These are phyloP conservation scores for Rhinella marina DNA, from an alignment of 2,797 vertebrate genomes.

Conservation along the genomic window DNA sequence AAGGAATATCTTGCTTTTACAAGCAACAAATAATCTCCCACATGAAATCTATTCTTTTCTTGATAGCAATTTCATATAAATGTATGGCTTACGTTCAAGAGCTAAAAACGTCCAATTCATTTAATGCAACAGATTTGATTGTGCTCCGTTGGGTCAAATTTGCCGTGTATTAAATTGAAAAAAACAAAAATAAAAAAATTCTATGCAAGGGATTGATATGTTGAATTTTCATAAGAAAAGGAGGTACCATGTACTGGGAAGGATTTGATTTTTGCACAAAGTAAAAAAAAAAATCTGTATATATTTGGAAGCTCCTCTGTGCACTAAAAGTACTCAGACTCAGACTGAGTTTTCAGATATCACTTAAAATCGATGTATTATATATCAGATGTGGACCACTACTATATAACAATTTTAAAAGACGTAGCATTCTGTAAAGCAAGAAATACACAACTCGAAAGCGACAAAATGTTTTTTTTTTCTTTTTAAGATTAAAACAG, in stretches of 20 bases:
- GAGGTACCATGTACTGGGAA: not conserved
- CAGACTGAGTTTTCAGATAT: not conserved
- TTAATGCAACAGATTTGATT: slow-evolving; percentile 25
- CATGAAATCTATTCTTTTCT: slow-evolving; percentile 57
- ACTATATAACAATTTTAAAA: no score
- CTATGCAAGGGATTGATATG: not conserved
- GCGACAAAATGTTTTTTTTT: no score
- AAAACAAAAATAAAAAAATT: slow-evolving; percentile 2
- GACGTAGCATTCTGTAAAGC: no score
- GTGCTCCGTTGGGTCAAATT: slow-evolving; percentile 4
- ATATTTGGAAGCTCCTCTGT: not conserved
- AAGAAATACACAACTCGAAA: no score
- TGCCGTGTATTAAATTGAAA: not conserved
- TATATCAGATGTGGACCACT: not conserved
- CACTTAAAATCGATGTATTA: not conserved
- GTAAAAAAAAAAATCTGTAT: not conserved
- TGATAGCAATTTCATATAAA: slow-evolving; percentile 53
- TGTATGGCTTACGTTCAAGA: slow-evolving; percentile 48
- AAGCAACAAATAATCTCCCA: slow-evolving; percentile 62
- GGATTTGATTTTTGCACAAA: slow-evolving; percentile 1
- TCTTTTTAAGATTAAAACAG: no score
- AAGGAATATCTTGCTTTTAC: slow-evolving; percentile 60
- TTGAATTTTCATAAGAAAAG: not conserved
- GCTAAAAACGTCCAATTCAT: slow-evolving; percentile 21
- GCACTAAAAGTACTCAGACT: not conserved